phyloP scores from a whole-genome alignment of 2,888 invertebrate genomes.

The Rhyacophila evoluta region DNA sequence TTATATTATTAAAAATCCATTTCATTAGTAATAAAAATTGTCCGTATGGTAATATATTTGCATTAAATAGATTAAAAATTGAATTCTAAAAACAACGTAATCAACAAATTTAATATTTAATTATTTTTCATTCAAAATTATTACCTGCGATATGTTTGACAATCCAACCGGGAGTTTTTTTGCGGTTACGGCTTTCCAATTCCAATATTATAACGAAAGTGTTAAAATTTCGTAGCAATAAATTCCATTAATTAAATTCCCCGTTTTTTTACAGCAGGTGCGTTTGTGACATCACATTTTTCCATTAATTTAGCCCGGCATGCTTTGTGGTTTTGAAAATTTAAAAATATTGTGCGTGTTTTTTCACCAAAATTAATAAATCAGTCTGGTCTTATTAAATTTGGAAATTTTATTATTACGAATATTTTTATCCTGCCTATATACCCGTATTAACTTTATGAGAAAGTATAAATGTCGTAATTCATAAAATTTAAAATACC shows the following conservation, averaged over 20 bases:
- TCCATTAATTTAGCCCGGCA: not conserved
- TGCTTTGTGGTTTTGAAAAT: not conserved
- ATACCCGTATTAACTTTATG: too few relatives aligned
- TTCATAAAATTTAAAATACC: too few relatives aligned
- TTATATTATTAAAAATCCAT: too few relatives aligned
- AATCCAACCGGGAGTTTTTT: not conserved
- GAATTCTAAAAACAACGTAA: too few relatives aligned
- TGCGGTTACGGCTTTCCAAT: not conserved
- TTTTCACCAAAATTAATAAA: not conserved
- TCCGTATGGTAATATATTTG: too few relatives aligned
- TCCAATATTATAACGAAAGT: not conserved
- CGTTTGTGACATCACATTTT: not conserved
- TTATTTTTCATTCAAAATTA: too few relatives aligned
- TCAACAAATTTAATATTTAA: too few relatives aligned
- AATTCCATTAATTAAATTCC: constrained; percentile 6
- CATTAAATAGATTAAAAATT: too few relatives aligned
- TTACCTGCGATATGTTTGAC: not conserved
- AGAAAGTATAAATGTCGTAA: too few relatives aligned
- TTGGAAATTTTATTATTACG: too few relatives aligned
- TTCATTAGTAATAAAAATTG: too few relatives aligned
- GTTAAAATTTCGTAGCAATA: not conserved
- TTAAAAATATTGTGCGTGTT: not conserved
- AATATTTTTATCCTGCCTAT: too few relatives aligned
- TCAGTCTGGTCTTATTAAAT: not conserved
- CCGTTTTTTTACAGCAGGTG: constrained; percentile 16